Evolutionary conservation across 2,113 vertebrate genomes (phyloP), one percentile per base, ranked within the genome.

Genomic region (Apistogramma diplotaenia): DNA sequence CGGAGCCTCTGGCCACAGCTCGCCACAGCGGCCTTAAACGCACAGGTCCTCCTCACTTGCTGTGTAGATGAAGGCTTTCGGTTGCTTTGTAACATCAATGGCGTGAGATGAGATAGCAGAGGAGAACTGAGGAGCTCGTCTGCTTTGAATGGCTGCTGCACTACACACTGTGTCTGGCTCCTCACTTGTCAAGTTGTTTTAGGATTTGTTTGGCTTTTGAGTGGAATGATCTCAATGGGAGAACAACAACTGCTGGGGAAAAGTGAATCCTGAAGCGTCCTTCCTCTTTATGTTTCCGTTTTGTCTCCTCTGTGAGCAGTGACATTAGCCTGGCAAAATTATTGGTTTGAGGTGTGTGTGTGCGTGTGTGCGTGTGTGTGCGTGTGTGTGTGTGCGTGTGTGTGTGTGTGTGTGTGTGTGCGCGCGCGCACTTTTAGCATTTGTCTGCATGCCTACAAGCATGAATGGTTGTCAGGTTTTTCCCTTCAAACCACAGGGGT

Each of bases 81-180:
- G 62, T 62, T 74, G 71, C 77, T 65, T 60, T 27, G 10, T 37
- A 25, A 62, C 67, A 51, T 18, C 72, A 74, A 10, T 10, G 16
- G 16, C 58, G 37, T 8, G 54, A 88, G 79, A 90, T 83, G 62
- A 88, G 89, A 76, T 51, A 51, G 19, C 58, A 21, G 15, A n/a
- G 67, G 33, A 53, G 57, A 85, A 54, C 57, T 79, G 56, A 67
- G 70, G 49, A 70, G 49, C 29, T 1, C 46, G 6, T 55, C 62
- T 53, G 25, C 49, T 53, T 59, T 31, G 15, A 74, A 29, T 40
- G 49, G 27, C 56, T 19, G 27, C 67, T 13, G 31, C 67, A 57
- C 16, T 23, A 29, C 43, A 53, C 18, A 29, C 11, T 11, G 37
- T 62, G 51, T 23, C 29, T 29, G 67, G 18, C 56, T 87, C 43